Conservation (phyloP, 2,888 invertebrate species). For the Aquatica leii region DNA sequence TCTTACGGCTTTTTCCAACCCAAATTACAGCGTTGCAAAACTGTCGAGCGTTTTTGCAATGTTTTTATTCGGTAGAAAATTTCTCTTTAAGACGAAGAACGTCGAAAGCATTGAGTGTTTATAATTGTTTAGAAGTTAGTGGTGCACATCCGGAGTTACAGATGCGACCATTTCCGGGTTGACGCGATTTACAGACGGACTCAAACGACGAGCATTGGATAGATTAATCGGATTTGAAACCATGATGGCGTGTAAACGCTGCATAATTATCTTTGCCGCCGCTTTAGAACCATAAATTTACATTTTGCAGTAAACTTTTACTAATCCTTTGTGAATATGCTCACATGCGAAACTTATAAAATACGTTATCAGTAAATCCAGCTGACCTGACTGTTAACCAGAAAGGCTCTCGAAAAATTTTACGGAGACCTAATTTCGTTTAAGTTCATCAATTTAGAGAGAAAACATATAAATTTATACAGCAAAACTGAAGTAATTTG, state of each 20-base stretch:
- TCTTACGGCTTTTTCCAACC: slow-evolving; percentile 33
- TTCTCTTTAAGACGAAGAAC: slow-evolving; percentile 38
- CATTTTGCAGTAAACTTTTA: slow-evolving; percentile 56
- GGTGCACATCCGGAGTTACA: slow-evolving; percentile 35
- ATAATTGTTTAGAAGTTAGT: slow-evolving; percentile 45
- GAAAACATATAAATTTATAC: slow-evolving; percentile 37
- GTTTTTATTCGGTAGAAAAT: slow-evolving; percentile 17
- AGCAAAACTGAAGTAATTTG: slow-evolving; percentile 39
- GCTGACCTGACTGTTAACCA: not conserved
- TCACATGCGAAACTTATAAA: slow-evolving; percentile 30
- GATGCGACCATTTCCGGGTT: slow-evolving; percentile 40
- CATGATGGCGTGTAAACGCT: slow-evolving; percentile 60
- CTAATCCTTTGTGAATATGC: slow-evolving; percentile 47
- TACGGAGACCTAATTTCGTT: not conserved
- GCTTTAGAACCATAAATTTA: slow-evolving; percentile 55
- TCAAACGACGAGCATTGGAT: slow-evolving; percentile 46
- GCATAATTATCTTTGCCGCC: slow-evolving; percentile 57
- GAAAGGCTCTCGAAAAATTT: not conserved
- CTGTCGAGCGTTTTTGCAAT: too few species aligned
- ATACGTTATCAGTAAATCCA: slow-evolving; percentile 8
- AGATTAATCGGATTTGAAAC: slow-evolving; percentile 61
- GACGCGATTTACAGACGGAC: slow-evolving; percentile 35
- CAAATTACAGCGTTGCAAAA: too few species aligned
- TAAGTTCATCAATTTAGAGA: slow-evolving; percentile 28
- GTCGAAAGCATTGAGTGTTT: slow-evolving; percentile 42